A percentile compares a stretch with the other conserved stretches of the same genome.
Conservation (phyloP, 2,888 invertebrate genomes). For the Drosophila robusta region DNA sequence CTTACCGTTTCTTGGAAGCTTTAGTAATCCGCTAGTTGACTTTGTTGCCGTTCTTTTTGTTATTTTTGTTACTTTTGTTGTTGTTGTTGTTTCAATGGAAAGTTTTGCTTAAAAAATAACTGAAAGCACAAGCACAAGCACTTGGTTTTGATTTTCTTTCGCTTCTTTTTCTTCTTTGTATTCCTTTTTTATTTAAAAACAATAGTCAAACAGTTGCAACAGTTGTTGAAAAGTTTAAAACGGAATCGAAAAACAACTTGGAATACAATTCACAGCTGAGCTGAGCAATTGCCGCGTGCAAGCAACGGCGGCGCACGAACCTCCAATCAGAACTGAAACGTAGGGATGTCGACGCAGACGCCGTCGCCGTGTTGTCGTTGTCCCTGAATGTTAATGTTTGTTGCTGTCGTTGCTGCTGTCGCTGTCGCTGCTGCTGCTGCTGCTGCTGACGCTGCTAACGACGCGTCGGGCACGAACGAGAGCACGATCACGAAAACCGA, state of each 20-base stretch:
- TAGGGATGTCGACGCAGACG: constrained; percentile 81
- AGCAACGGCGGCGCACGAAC: constrained; percentile 82
- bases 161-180: constrained; percentile 11
- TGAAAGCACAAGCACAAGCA: constrained; percentile 47
- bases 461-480: constrained; percentile 49
- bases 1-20: constrained; percentile 69
- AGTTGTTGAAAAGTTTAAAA: constrained; percentile 47
- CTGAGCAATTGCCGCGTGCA: constrained; percentile 73
- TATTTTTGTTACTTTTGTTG: constrained; percentile 3
- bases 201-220: constrained; percentile 58
- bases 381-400: constrained; percentile 71
- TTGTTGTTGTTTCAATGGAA: constrained; percentile 28
- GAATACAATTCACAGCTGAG: constrained; percentile 64
- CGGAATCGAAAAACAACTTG: constrained; percentile 53
- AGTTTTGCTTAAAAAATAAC: constrained; percentile 47
- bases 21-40: constrained; percentile 59
- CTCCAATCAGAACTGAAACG: constrained; percentile 83
- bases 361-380: constrained; percentile 72
- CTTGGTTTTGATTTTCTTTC: constrained; percentile 36
- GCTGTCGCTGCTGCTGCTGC: constrained; percentile 25
- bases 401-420: constrained; percentile 46
- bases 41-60: constrained; percentile 1
- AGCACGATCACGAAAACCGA: constrained; percentile 62
- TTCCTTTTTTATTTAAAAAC: constrained; percentile 31
- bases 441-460: constrained; percentile 20